Evolutionary conservation across 2,888 invertebrate genomes (phyloP).

Genomic region (Cistogaster globosa): DNA sequence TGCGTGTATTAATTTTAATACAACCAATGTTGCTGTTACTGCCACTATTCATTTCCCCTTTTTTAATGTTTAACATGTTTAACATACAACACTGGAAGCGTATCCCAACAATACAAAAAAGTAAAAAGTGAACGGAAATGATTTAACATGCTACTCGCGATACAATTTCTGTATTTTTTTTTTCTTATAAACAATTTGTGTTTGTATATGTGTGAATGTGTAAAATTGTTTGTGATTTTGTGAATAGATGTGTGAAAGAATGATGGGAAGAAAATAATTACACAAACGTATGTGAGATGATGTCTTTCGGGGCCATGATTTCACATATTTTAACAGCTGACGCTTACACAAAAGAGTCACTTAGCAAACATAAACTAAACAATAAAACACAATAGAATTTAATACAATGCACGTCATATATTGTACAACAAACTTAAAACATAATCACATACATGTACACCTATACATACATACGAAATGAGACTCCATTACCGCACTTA

Average conservation of each 20-base stretch:
- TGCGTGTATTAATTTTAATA: slow-evolving; percentile 1
- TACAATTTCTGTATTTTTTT: slow-evolving; percentile 32
- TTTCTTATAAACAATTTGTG: neutral
- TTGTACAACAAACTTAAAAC: slow-evolving; percentile 5
- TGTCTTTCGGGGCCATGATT: slow-evolving; percentile 60
- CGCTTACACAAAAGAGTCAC: slow-evolving; percentile 63
- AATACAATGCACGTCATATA: slow-evolving; percentile 32
- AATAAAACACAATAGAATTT: slow-evolving; percentile 25
- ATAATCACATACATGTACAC: neutral
- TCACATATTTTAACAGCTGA: slow-evolving; percentile 69
- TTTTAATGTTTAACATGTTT: slow-evolving; percentile 11
- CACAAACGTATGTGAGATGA: slow-evolving; percentile 51
- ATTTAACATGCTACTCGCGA: slow-evolving; percentile 60
- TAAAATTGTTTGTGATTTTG: neutral
- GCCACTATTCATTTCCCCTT: slow-evolving; percentile 62
- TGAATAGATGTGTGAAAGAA: slow-evolving; percentile 11
- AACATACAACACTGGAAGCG: slow-evolving; percentile 4
- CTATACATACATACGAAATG: neutral
- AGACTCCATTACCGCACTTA: neutral
- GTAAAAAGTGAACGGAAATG: slow-evolving; percentile 64
- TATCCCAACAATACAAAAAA: neutral
- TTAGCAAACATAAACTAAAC: slow-evolving; percentile 60
- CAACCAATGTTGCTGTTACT: slow-evolving; percentile 55
- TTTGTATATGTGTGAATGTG: neutral
- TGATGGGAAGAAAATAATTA: too few species aligned